phyloP scores from a whole-genome alignment of 2,797 vertebrate genomes.

The Choloepus didactylus region DNA sequence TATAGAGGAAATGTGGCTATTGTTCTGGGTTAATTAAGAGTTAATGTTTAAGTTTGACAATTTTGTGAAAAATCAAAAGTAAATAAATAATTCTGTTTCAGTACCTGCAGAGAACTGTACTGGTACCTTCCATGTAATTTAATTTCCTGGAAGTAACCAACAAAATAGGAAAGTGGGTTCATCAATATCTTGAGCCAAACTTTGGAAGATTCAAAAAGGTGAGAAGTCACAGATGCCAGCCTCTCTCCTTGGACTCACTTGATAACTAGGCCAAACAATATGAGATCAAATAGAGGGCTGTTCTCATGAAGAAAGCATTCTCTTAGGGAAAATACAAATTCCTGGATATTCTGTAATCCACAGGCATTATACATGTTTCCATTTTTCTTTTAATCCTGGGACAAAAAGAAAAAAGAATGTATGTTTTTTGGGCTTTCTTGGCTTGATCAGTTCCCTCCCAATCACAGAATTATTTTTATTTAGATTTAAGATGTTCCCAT shows the following conservation, averaged over 20 bases:
- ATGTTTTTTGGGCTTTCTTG: background rate
- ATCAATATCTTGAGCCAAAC: background rate
- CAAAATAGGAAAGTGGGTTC: background rate
- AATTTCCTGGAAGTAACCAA: background rate
- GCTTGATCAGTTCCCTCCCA: slow-evolving; percentile 19
- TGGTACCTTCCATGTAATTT: background rate
- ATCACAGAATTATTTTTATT: slow-evolving; percentile 45
- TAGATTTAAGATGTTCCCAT: slow-evolving; percentile 69
- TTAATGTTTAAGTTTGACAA: background rate
- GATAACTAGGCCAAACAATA: background rate
- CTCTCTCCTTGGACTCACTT: background rate
- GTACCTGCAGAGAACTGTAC: background rate
- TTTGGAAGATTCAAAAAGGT: slow-evolving; percentile 1
- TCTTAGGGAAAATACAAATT: slow-evolving; percentile 50
- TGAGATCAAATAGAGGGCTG: background rate
- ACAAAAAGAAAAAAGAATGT: background rate
- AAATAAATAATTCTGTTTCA: background rate
- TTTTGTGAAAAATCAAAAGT: background rate
- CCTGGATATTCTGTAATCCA: background rate
- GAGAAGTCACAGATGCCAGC: background rate
- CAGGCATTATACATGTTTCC: slow-evolving; percentile 63
- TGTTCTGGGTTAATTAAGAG: background rate
- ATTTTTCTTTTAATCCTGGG: slow-evolving; percentile 65
- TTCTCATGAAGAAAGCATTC: slow-evolving; percentile 51
- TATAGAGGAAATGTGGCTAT: background rate